Evolutionary conservation across 2,888 invertebrate species (phyloP).

Genomic region (Mimachlamys varia): DNA sequence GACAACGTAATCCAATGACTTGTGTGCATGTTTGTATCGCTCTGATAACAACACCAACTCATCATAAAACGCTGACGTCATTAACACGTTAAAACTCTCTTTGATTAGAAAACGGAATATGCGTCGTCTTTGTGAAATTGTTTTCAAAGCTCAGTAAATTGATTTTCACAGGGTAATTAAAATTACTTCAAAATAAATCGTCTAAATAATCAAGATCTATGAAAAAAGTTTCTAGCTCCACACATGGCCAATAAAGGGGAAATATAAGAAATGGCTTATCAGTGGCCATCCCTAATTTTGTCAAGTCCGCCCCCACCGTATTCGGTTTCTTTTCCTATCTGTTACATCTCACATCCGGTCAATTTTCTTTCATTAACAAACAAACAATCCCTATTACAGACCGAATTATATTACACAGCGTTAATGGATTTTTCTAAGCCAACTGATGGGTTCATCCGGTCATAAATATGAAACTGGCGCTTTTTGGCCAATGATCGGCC

Average conservation of each 20-base stretch:
- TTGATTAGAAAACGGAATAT: not conserved
- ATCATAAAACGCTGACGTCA: not conserved
- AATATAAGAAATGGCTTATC: conserved; percentile 19
- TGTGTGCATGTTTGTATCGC: not conserved
- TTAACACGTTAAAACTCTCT: not conserved
- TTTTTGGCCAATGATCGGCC: not conserved
- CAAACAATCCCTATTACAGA: conserved; percentile 20
- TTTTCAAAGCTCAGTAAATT: not conserved
- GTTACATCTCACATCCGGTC: conserved; percentile 16
- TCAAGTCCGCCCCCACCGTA: conserved; percentile 33
- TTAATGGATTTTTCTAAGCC: not conserved
- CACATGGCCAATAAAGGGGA: not conserved
- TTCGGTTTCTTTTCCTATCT: conserved; percentile 27
- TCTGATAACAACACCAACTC: not conserved
- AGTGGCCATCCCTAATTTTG: conserved; percentile 3
- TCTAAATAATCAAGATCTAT: not conserved
- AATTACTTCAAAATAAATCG: not conserved
- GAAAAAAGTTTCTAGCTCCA: not conserved
- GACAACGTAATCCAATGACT: not conserved
- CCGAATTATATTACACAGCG: conserved; percentile 11
- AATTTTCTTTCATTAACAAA: conserved; percentile 31
- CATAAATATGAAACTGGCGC: not conserved
- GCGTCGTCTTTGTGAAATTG: not conserved
- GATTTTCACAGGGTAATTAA: not conserved
- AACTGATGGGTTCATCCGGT: conserved; percentile 31